Conservation (phyloP, 2,113 vertebrate genomes). For the Emydura subglobosa region DNA sequence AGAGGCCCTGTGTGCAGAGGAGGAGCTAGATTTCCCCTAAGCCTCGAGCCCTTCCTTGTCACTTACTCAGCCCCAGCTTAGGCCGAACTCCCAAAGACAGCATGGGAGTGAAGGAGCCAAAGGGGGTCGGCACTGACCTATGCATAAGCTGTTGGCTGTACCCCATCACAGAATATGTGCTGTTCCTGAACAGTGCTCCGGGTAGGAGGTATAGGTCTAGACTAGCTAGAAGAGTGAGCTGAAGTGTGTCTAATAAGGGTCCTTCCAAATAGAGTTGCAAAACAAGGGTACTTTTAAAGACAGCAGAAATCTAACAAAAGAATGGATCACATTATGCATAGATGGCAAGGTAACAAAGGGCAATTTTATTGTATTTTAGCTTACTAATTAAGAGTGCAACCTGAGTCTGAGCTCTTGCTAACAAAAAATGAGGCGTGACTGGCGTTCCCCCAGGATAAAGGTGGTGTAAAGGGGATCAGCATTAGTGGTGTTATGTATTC, state of each 20-base stretch:
- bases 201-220: not conserved
- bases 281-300: not conserved
- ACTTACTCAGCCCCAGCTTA: no score
- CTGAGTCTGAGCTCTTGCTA: not conserved
- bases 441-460: not conserved
- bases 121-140: not conserved
- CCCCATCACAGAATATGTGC: not conserved
- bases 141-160: not conserved
- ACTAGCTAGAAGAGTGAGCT: not conserved
- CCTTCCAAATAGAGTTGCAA: not conserved
- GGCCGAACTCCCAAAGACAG: not conserved
- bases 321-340: not conserved
- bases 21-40: not conserved
- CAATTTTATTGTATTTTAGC: not conserved
- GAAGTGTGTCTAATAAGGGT: not conserved
- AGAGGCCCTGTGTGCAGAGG: not conserved
- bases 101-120: not conserved
- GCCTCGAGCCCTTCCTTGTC: not conserved
- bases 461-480: not conserved
- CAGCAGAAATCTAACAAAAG: not conserved
- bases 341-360: not conserved
- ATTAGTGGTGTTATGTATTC: not conserved
- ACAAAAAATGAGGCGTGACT: not conserved
- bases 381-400: not conserved
- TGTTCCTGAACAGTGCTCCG: not conserved